Evolutionary conservation across 2,888 invertebrate genomes (phyloP), one percentile per base, ranked within the genome.

Genomic region (Sericinus montela): DNA sequence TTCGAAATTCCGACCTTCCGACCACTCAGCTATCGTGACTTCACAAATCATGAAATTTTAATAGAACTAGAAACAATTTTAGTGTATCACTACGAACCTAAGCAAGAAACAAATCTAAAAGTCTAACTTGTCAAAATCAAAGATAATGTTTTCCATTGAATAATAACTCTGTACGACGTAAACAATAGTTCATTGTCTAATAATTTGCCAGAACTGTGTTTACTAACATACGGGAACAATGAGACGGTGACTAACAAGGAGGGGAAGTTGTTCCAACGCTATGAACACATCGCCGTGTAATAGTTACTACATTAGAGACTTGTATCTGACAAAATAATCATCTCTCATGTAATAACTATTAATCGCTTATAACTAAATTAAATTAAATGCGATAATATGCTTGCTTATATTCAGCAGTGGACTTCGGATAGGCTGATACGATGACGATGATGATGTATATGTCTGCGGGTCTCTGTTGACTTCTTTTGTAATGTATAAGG

Each of bases 181-280:
- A 76, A 82, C 82, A 82, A 80, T 80, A 68, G 74, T 63, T 68
- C 74, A 79, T 80, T 81, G 83, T 82, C 67, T 69, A 66, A 66
- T 71, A 71, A 77, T 71, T 72, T 67, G 60, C 65, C 60, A 64
- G 65, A 58, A 62, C 59, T 62, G 56, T 74, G 69, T 85, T 82
- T 83, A 78, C 78, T 72, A 81, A 84, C 71, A 74, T 49, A 47
- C 51, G 48, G 53, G 64, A 65, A 78, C 79, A 80, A 79, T 76
- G 72, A 60, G 55, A 7, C 48, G 50, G 54, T 59, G 55, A 52
- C 53, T 54, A 58, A 63, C 64, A 65, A 62, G 57, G 55, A 49
- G 58, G 73, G 80, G 82, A 83, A 75, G 80, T 79, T 75, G 62
- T 71, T 63, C 62, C 60, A 49, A 62, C 54, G 49, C 58, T 52